phyloP scores from a whole-genome alignment of 2,113 vertebrate genomes.

The Sorex araneus region DNA sequence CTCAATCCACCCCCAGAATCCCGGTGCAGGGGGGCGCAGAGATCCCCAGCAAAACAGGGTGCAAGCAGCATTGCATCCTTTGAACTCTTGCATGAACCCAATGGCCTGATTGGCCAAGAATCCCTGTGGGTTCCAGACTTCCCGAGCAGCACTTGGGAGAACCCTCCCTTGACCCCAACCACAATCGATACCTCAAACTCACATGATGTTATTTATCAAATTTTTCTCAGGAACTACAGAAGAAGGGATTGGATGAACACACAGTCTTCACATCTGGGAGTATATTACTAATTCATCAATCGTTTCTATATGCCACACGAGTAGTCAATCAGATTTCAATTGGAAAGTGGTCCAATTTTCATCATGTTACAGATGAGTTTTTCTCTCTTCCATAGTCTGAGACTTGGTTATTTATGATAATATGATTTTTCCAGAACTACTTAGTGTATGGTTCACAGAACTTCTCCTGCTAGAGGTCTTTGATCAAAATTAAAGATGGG shows the following conservation, averaged over 20 bases:
- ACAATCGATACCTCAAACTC: background rate
- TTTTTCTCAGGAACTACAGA: background rate
- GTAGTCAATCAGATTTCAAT: background rate
- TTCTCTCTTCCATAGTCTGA: background rate
- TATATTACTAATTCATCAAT: background rate
- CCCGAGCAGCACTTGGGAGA: too few relatives aligned
- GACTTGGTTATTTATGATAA: background rate
- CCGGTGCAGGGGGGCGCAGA: too few relatives aligned
- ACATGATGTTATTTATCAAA: background rate
- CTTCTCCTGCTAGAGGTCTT: background rate
- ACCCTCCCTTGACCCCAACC: too few relatives aligned
- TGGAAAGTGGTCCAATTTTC: background rate
- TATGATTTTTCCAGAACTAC: background rate
- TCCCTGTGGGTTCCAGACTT: too few relatives aligned
- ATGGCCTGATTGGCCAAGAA: too few relatives aligned
- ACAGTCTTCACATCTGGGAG: background rate
- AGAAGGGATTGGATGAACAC: background rate
- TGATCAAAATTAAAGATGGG: background rate
- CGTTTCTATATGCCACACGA: background rate
- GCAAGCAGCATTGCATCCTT: too few relatives aligned
- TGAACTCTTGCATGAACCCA: too few relatives aligned
- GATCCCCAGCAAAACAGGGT: too few relatives aligned
- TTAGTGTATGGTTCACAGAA: background rate
- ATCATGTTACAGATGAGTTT: background rate
- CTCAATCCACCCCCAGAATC: too few relatives aligned